phyloP scores from a whole-genome alignment of 2,113 vertebrate genomes.

The Silurus asotus region DNA sequence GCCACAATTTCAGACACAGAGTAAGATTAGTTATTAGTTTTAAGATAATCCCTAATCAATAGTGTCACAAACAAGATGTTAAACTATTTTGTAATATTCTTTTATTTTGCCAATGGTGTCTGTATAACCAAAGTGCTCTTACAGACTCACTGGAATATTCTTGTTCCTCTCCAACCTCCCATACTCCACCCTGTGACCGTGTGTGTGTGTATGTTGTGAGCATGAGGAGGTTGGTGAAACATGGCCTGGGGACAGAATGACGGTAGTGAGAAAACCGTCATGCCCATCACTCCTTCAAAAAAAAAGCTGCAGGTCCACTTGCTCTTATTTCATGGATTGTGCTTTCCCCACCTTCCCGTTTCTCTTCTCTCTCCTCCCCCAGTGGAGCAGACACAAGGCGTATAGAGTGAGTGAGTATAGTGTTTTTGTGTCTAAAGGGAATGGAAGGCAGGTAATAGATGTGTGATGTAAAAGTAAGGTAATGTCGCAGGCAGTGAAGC shows the following conservation, averaged over 20 bases:
- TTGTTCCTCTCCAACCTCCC: background rate
- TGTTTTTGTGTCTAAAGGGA: slow-evolving; percentile 28
- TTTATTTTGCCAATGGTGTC: background rate
- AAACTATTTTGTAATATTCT: background rate
- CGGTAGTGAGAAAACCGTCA: slow-evolving; percentile 32
- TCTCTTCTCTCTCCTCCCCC: background rate
- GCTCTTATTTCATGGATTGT: slow-evolving; percentile 34
- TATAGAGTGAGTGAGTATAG: slow-evolving; percentile 13
- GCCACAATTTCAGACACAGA: background rate
- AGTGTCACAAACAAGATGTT: background rate
- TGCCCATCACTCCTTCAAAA: slow-evolving; percentile 32
- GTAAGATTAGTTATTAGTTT: background rate
- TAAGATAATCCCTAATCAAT: background rate
- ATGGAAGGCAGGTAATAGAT: background rate
- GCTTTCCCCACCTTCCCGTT: background rate
- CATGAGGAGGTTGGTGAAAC: slow-evolving; percentile 6
- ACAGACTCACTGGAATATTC: background rate
- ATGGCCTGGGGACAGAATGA: slow-evolving; percentile 10
- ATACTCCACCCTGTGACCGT: background rate
- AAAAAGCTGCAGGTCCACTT: slow-evolving; percentile 29
- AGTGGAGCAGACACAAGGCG: slow-evolving; percentile 20
- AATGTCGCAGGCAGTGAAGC: slow-evolving; percentile 28
- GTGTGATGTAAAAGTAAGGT: slow-evolving; percentile 35
- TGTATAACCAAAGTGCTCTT: background rate
- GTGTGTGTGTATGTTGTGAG: background rate